Percentiles rank a stretch among this genome's conserved stretches.
Conservation (phyloP, 1,140 invertebrate genomes). For the Drosophila ercepeae region DNA sequence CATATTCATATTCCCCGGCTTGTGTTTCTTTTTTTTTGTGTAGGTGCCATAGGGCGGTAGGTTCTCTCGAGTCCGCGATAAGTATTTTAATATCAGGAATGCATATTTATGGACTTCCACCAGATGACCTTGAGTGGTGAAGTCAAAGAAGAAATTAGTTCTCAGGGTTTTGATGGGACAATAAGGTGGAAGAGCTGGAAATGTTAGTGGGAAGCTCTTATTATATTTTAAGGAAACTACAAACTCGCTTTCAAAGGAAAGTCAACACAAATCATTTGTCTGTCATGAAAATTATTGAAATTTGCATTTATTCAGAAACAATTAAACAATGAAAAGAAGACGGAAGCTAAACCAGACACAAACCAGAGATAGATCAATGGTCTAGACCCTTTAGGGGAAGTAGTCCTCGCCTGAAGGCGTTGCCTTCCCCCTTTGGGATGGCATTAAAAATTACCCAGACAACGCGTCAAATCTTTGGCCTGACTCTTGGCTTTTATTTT, state of each 20-base stretch:
- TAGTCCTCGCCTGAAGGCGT: constrained; percentile 10
- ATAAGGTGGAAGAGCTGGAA: background rate
- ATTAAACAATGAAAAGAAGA: constrained; percentile 41
- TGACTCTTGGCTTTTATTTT: constrained; percentile 46
- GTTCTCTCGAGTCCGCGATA: constrained; percentile 20
- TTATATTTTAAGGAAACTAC: background rate
- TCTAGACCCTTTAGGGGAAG: constrained; percentile 19
- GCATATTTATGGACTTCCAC: constrained; percentile 32
- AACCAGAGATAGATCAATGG: constrained; percentile 52
- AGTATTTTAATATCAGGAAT: constrained; percentile 39
- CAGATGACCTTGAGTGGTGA: constrained; percentile 25
- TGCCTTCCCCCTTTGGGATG: background rate
- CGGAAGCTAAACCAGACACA: constrained; percentile 7
- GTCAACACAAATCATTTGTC: constrained; percentile 46
- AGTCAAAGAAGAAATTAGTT: constrained; percentile 7
- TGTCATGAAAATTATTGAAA: constrained; percentile 44
- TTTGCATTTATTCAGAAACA: constrained; percentile 49
- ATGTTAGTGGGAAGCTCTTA: background rate
- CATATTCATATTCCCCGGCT: constrained; percentile 1
- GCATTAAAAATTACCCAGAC: constrained; percentile 48
- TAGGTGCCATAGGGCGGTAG: constrained; percentile 24
- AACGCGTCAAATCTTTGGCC: constrained; percentile 63
- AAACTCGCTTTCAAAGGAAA: constrained; percentile 16
- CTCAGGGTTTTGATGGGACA: constrained; percentile 15
- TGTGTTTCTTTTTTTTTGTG: constrained; percentile 6